Conservation (phyloP, 2,888 invertebrate genomes). For the Mamestra brassicae region DNA sequence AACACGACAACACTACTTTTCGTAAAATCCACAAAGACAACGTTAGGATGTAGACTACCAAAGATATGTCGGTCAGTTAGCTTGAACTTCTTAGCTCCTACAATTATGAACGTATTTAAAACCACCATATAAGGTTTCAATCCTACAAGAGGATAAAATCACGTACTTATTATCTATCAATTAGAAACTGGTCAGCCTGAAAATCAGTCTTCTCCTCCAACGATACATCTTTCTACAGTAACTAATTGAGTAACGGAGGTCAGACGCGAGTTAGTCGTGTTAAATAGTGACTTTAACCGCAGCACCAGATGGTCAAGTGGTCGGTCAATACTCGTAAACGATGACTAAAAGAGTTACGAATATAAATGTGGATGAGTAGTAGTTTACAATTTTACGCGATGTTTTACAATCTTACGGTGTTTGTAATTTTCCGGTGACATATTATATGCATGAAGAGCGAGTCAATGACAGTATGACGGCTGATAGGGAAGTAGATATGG, state of each 20-base stretch:
- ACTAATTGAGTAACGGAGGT: slow-evolving; percentile 34
- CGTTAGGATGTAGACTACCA: too few species aligned
- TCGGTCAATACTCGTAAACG: neutral
- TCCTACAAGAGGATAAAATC: too few species aligned
- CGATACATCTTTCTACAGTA: slow-evolving; percentile 17
- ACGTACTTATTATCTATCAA: neutral
- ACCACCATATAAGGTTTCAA: too few species aligned
- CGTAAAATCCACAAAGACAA: too few species aligned
- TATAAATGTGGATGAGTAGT: neutral
- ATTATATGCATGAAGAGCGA: neutral
- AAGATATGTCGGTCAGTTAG: too few species aligned
- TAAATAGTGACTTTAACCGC: slow-evolving; percentile 29
- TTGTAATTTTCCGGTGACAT: neutral
- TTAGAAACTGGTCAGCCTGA: neutral
- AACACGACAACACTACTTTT: too few species aligned
- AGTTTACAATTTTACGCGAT: too few species aligned
- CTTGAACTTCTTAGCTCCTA: too few species aligned
- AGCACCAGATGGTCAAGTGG: slow-evolving; percentile 9
- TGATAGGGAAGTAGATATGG: neutral
- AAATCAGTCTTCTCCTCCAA: neutral
- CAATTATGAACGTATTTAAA: too few species aligned
- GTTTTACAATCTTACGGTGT: too few species aligned
- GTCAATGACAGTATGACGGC: neutral
- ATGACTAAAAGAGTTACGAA: neutral
- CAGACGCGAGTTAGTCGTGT: slow-evolving; percentile 30